Base-by-base conservation (phyloP, 2,888 invertebrate genomes). In the Pheosia gnoma region DNA sequence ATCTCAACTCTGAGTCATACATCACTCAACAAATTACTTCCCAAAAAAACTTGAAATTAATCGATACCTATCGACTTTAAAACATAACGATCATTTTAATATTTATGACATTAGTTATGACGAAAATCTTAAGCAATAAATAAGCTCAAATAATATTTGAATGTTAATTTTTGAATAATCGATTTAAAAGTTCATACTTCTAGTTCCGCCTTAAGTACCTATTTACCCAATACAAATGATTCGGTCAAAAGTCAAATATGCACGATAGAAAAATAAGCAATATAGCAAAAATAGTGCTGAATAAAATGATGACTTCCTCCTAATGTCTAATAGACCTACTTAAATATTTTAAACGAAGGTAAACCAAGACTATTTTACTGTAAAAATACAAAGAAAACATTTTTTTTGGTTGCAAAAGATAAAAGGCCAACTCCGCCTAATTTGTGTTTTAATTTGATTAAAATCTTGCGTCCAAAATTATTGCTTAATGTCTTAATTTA, bases 141-240 rank as follows among this genome's bases (percentile, higher is more conserved):
- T 62, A 67, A 60, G 8, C 43, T 37, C 52, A 66, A 70, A 70
- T 66, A 5, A 65, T 63, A 58, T 65, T 69, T 57, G 51, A 25
- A 72, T 69, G 58, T 60, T 61, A 68, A 74, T 68, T 62, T 68
- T 25, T 62, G 62, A 66, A 61, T 70, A 71, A 74, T 70, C 59
- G 58, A 68, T 67, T 66, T 70, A 39, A 41, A 59, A 60, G 56
- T 55, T 57, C 41, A 60, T 53, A 37, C 52, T 58, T 60, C 51
- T 58, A 47, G 59, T 67, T 63, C 41, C 41, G 54, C 56, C 38
- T 63, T 59, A 43, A 55, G 61, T 58, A 60, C 66, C 58, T 39
- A 62, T 43, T n/a, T 56, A 25, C 3, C 53, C 59, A 49, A 58
- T 52, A 55, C 25, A 56, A 37, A 49, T 61, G 11, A 47, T 11